Conservation (phyloP, 2,797 vertebrate genomes). For the Pterois miles region DNA sequence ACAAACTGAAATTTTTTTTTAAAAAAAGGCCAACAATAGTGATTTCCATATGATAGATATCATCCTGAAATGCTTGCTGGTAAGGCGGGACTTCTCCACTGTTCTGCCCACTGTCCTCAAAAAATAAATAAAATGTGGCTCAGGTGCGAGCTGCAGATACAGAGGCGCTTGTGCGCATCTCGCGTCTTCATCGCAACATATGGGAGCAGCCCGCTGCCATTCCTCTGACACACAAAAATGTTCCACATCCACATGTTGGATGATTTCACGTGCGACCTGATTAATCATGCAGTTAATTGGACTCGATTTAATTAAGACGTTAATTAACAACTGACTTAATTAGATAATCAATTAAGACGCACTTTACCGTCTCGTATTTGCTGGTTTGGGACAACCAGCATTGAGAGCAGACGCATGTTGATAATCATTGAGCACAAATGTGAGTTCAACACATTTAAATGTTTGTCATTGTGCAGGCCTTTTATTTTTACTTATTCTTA, state of each 20-base stretch:
- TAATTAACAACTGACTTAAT: conserved; percentile 54
- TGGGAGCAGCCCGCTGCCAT: background rate
- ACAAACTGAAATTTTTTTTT: no score
- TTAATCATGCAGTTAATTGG: conserved; percentile 64
- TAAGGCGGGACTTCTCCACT: background rate
- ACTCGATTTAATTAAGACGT: conserved; percentile 56
- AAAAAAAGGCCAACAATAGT: background rate
- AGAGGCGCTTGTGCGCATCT: background rate
- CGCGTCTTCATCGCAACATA: background rate
- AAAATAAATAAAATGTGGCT: background rate
- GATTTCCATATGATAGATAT: background rate
- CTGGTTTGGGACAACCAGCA: background rate
- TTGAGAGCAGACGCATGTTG: no score
- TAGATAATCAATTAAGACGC: conserved; percentile 43
- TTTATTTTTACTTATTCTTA: background rate
- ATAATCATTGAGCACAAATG: no score
- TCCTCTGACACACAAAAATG: background rate
- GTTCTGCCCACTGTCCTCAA: background rate
- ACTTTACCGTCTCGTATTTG: background rate
- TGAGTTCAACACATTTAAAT: background rate
- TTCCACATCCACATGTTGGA: conserved; percentile 29
- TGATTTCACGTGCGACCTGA: conserved; percentile 40
- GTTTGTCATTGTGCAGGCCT: background rate
- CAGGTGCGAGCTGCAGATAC: conserved; percentile 23
- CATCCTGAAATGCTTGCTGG: background rate